Conservation (phyloP, 2,888 invertebrate species). For the Euplexia lucipara region DNA sequence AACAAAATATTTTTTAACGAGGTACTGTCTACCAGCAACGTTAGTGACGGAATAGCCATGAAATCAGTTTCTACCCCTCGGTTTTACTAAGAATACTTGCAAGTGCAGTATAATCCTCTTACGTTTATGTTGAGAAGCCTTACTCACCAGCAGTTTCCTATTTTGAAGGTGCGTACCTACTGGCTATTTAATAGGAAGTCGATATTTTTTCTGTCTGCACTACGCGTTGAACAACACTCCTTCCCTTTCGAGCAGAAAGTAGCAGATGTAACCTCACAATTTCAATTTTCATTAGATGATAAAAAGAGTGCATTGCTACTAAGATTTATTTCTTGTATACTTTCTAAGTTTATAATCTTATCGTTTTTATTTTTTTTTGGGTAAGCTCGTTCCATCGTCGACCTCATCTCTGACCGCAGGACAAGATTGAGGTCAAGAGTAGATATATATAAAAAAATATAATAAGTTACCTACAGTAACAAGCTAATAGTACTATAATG, state of each 20-base stretch:
- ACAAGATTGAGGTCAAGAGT: too few species aligned
- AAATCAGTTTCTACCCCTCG: constrained; percentile 73
- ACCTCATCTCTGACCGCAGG: too few species aligned
- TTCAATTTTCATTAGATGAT: too few species aligned
- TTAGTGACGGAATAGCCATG: constrained; percentile 65
- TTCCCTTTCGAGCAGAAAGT: not conserved
- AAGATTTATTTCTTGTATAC: too few species aligned
- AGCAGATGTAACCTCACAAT: too few species aligned
- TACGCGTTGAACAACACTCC: not conserved
- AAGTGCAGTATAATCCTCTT: constrained; percentile 83
- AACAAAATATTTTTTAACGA: not conserved
- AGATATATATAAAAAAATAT: too few species aligned
- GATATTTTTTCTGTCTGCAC: constrained; percentile 4
- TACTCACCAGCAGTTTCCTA: constrained; percentile 56
- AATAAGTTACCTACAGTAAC: too few species aligned
- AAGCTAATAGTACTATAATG: too few species aligned
- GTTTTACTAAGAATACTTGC: constrained; percentile 72
- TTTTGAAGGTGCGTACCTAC: constrained; percentile 34
- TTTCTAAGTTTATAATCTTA: too few species aligned
- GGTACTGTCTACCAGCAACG: constrained; percentile 33
- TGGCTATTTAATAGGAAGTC: constrained; percentile 15
- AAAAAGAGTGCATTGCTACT: too few species aligned
- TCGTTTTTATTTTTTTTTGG: too few species aligned
- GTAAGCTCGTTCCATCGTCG: too few species aligned
- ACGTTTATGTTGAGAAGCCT: constrained; percentile 77